These are phyloP conservation scores for Colostygia pectinataria DNA, from an alignment of 2,888 invertebrate genomes.

Conservation along the genomic window DNA sequence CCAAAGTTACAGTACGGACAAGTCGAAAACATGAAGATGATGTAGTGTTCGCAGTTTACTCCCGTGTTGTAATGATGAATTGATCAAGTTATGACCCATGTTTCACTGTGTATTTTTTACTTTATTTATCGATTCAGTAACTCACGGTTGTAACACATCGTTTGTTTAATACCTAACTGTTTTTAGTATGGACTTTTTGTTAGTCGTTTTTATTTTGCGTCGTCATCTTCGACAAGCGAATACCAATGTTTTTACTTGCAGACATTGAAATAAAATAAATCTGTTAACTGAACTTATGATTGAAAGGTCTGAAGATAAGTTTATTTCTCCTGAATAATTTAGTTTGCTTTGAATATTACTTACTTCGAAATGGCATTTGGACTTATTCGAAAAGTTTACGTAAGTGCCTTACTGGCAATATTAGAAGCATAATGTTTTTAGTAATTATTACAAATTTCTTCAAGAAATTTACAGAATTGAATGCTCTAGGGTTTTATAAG, in stretches of 20 bases:
- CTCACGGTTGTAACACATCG: slow-evolving; percentile 36
- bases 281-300: slow-evolving; percentile 9
- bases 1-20: slow-evolving; percentile 33
- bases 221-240: slow-evolving; percentile 22
- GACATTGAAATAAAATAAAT: slow-evolving; percentile 7
- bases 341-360: not conserved
- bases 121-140: slow-evolving; percentile 50
- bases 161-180: slow-evolving; percentile 35
- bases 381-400: too few species aligned
- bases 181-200: slow-evolving; percentile 30
- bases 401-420: too few species aligned
- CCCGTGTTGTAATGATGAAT: slow-evolving; percentile 65
- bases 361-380: too few species aligned
- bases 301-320: not conserved
- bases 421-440: too few species aligned
- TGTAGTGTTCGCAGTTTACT: slow-evolving; percentile 64
- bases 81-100: slow-evolving; percentile 55
- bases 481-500: too few species aligned
- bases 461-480: too few species aligned
- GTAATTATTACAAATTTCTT: too few species aligned
- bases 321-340: slow-evolving; percentile 5
- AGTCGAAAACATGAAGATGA: slow-evolving; percentile 53
- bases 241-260: slow-evolving; percentile 14
- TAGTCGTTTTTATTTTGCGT: slow-evolving; percentile 20
- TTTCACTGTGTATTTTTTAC: slow-evolving; percentile 48